phyloP scores from a whole-genome alignment of 2,797 vertebrate species.

The Phataginus tetradactyla region DNA sequence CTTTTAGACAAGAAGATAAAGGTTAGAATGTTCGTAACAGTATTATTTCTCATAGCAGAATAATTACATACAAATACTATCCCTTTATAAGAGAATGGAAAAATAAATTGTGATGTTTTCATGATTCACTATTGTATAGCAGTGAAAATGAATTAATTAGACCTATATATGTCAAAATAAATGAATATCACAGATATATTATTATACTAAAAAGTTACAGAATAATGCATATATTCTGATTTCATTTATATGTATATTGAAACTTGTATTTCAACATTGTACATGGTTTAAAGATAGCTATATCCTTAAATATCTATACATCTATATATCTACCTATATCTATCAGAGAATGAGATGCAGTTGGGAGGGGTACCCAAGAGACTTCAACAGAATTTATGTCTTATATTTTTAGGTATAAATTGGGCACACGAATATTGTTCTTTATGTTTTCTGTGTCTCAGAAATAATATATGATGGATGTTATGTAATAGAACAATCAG shows the following conservation, averaged over 20 bases:
- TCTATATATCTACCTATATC: neutral
- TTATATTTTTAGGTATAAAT: neutral
- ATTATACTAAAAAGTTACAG: neutral
- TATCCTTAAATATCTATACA: neutral
- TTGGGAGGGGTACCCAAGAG: neutral
- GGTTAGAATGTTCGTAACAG: neutral
- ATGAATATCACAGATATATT: neutral
- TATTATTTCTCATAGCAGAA: neutral
- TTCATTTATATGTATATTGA: neutral
- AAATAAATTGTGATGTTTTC: neutral
- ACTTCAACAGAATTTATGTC: neutral
- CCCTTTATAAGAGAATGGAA: neutral
- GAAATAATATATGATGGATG: neutral
- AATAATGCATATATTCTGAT: neutral
- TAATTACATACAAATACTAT: neutral
- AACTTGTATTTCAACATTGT: neutral
- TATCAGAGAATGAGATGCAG: neutral
- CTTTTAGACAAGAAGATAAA: neutral
- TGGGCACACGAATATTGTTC: neutral
- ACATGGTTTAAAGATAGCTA: neutral
- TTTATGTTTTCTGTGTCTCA: neutral
- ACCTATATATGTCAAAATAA: neutral
- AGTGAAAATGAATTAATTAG: neutral
- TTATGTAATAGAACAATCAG: neutral
- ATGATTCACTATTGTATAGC: neutral